Evolutionary conservation across 2,797 vertebrate species (phyloP), one percentile per base, ranked within the genome.

Genomic region (Pipistrellus nathusii): DNA sequence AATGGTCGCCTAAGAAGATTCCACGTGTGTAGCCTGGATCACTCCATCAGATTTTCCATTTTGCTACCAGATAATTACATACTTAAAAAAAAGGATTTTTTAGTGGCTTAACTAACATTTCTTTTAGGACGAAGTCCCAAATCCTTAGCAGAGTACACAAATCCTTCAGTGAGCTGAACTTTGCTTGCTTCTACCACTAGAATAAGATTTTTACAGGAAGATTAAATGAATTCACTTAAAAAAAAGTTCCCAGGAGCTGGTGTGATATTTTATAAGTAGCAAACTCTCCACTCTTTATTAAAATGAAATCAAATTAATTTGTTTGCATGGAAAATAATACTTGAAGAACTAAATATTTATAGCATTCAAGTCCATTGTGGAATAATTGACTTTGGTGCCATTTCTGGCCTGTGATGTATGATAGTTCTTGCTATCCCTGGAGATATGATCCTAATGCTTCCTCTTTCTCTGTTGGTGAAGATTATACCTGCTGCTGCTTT

Each of bases 401-500:
- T 93, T 97, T 96, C 73, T 88, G 87, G 46, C 82, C 53, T 64
- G 90, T 68, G 88, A 80, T 88, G 78, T 80, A n/a, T n/a, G n/a
- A n/a, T n/a, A n/a, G 78, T 90, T 90, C 96, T 93, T 76, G 51
- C 72, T 94, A 59, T 62, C 78, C 92, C 71, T 93, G 90, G 68
- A 96, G 93, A 97, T 84, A 94, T 55, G 94, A 90, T 93, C 90
- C 95, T 96, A 85, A 69, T 77, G 93, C 73, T 38, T 96, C 82
- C 59, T 77, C 46, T 92, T 44, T 93, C 95, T 91, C 95, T 94
- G 87, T 53, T 95, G 94, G 94, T 71, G 59, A 96, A 94, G 96
- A 97, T 96, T 95, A 97, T 94, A 72, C 97, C 96, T 84, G 95
- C 97, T 97, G 97, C 59, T 96, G 77, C 94, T 97, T 95, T 97